Evolutionary conservation across 2,888 invertebrate species (phyloP).

Genomic region (Phania funesta): DNA sequence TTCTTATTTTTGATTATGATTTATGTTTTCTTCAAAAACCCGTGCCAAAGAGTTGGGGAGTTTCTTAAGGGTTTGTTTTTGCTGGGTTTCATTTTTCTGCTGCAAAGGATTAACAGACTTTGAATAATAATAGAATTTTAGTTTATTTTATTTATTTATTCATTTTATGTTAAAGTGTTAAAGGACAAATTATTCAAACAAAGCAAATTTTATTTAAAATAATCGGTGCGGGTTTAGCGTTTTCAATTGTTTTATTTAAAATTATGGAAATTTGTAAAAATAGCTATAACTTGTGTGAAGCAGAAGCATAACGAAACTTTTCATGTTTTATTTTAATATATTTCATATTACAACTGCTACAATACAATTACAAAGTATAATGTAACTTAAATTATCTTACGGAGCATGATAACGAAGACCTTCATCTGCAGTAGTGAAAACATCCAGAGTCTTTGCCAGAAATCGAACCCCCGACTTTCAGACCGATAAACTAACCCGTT

Average conservation of each 20-base stretch:
- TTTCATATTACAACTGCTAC: no score
- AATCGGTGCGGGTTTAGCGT: not conserved
- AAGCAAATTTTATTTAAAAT: not conserved
- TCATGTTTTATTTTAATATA: no score
- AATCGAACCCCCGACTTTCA: no score
- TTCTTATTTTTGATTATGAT: constrained; percentile 58
- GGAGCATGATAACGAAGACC: no score
- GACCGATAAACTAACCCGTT: not conserved
- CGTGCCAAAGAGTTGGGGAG: not conserved
- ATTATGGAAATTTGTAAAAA: not conserved
- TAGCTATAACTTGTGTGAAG: not conserved
- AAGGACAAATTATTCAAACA: not conserved
- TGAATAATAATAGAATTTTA: constrained; percentile 26
- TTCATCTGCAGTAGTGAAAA: no score
- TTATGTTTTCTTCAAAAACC: constrained; percentile 33
- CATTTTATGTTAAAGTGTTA: not conserved
- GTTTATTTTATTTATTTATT: constrained; percentile 24
- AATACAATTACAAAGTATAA: no score
- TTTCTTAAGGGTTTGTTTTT: constrained; percentile 16
- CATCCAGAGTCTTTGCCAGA: no score
- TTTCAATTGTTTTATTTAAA: not conserved
- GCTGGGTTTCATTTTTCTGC: not conserved
- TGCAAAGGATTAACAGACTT: constrained; percentile 26
- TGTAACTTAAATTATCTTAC: no score
- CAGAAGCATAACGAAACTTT: no score